phyloP scores from a whole-genome alignment of 1,140 invertebrate genomes.

The Plectus sambesii region DNA sequence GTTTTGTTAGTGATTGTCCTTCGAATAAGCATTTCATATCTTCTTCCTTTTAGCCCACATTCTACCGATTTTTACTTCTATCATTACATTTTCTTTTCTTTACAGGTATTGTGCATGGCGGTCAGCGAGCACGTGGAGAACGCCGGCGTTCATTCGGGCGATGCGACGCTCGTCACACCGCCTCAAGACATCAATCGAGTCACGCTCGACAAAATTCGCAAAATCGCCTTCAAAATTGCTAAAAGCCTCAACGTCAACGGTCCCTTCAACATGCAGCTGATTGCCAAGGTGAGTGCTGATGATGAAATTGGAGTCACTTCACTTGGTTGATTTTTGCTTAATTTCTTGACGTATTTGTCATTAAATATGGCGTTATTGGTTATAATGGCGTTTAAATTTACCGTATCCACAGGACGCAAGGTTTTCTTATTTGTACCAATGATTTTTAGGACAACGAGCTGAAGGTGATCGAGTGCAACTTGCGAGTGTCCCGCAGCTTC shows the following conservation, averaged over 20 bases:
- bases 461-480: conserved; percentile 98
- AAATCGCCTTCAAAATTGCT: conserved; percentile 75
- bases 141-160: conserved; percentile 92
- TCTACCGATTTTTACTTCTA: too few species aligned
- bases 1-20: too few species aligned
- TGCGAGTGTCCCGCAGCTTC: conserved; percentile 90
- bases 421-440: conserved; percentile 7
- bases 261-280: conserved; percentile 97
- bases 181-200: conserved; percentile 89
- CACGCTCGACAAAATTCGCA: conserved; percentile 77
- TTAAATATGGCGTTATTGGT: too few species aligned
- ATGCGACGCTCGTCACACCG: conserved; percentile 93
- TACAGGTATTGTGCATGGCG: conserved; percentile 78
- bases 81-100: too few species aligned
- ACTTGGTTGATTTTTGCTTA: not conserved
- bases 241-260: conserved; percentile 80
- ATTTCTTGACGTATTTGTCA: too few species aligned
- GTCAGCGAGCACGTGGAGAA: conserved; percentile 97
- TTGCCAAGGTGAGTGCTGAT: conserved; percentile 64
- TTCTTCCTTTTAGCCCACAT: too few species aligned
- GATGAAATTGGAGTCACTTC: not conserved
- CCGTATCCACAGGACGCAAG: too few species aligned
- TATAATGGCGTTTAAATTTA: too few species aligned
- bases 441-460: conserved; percentile 71
- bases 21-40: too few species aligned